Base-by-base conservation (phyloP, 2,888 invertebrate species). In the Rotaria magnacalcarata region DNA sequence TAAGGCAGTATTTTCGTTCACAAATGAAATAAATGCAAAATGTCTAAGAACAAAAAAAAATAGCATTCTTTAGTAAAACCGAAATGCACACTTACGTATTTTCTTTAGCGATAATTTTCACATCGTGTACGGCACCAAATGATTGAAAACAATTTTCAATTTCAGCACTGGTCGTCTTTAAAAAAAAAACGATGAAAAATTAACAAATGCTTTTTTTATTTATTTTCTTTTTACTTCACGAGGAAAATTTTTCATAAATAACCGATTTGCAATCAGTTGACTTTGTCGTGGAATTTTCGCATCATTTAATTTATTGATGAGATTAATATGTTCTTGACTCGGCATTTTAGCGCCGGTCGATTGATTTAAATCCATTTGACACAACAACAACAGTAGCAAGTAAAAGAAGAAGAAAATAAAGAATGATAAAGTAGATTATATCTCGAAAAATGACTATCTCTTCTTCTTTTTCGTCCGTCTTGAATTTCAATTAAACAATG, bases 231-330 rank as follows among this genome's bases (percentile, higher is more conserved):
- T 47, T 80, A 80, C 80, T 47, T 80, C 80, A n/a, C 43, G 43
- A 43, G 80, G 80, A 47, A 80, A 80, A 80, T 80, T 80, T 47
- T 80, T 80, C 80, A 80, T 47, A 80, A 80, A 80, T n/a, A 80
- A 24, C 24, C 80, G 43, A n/a, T 80, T 80, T 24, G 80, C 47
- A 47, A 80, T 47, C 7, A 67, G n/a, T 47, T 80, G 47, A 47
- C 7, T 80, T 80, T 47, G 47, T 47, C 47, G 47, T 80, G 80
- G 80, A 80, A 80, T 80, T 80, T 80, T 80, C 0, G 43, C n/a
- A 47, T 80, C 80, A 47, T 80, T 67, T 19, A 67, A 67, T 67
- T 67, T 67, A 67, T 67, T 67, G 4, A 67, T 67, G 1, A 67
- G 6, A 34, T 67, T 67, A 6, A 67, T 34, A 67, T 67, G 67